phyloP scores from a whole-genome alignment of 2,888 invertebrate genomes.

The Atrina japonica region DNA sequence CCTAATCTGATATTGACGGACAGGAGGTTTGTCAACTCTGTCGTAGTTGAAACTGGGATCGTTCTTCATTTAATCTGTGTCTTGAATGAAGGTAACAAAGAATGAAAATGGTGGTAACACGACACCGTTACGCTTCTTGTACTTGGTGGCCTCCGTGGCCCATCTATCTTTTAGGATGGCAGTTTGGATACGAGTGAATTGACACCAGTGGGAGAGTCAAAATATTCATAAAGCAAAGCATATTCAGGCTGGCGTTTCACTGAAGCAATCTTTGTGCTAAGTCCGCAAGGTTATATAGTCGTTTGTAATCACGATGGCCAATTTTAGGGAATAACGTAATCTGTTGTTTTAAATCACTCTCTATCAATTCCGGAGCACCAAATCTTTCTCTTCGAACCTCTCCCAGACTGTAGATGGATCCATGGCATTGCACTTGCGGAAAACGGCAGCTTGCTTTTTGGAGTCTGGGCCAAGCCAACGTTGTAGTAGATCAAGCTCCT shows the following conservation, averaged over 20 bases:
- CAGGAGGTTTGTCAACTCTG: constrained; percentile 3
- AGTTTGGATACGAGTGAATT: constrained; percentile 20
- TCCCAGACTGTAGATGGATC: constrained; percentile 19
- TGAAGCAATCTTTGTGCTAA: constrained; percentile 15
- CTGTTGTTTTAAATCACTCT: constrained; percentile 13
- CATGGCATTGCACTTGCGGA: constrained; percentile 7
- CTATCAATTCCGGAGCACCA: constrained; percentile 19
- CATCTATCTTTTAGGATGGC: constrained; percentile 17
- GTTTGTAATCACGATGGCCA: constrained; percentile 3
- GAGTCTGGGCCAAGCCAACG: constrained; percentile 13
- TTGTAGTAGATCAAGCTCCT: constrained; percentile 16
- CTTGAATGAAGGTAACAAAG: constrained; percentile 24
- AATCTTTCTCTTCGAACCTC: constrained; percentile 17
- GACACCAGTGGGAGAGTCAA: constrained; percentile 19
- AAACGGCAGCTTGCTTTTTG: constrained; percentile 3
- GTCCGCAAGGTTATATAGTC: constrained; percentile 12
- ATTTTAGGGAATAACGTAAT: constrained; percentile 18
- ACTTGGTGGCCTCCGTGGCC: constrained; percentile 21
- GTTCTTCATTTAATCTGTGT: constrained; percentile 21
- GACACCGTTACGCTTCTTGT: constrained; percentile 15
- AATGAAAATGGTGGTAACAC: constrained; percentile 25
- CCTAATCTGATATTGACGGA: too few species aligned
- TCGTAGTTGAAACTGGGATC: constrained; percentile 23
- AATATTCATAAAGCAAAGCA: constrained; percentile 11
- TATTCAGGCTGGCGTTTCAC: constrained; percentile 12